phyloP scores from a whole-genome alignment of 1,140 invertebrate genomes.

The Aphis craccivora region DNA sequence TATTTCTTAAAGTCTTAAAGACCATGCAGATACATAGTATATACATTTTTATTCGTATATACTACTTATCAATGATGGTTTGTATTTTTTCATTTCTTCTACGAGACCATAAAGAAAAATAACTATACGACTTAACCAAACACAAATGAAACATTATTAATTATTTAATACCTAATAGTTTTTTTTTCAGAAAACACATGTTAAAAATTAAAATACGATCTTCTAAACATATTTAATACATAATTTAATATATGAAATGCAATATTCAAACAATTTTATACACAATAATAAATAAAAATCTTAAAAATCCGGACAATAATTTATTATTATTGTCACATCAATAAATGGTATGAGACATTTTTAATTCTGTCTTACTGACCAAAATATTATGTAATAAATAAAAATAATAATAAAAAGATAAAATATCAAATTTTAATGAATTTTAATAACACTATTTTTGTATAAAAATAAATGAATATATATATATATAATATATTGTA shows the following conservation, averaged over 20 bases:
- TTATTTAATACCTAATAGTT: too few relatives aligned
- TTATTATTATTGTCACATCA: neutral
- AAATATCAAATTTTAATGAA: constrained; percentile 20
- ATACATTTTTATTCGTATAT: too few relatives aligned
- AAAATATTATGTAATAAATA: constrained; percentile 6
- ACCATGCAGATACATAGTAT: too few relatives aligned
- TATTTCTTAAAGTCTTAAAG: neutral
- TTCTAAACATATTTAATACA: neutral
- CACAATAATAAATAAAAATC: neutral
- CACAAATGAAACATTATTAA: too few relatives aligned
- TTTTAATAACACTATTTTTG: constrained; percentile 18
- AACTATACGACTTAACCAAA: too few relatives aligned
- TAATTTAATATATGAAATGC: neutral
- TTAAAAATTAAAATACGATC: too few relatives aligned
- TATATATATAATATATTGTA: neutral
- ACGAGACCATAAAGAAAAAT: too few relatives aligned
- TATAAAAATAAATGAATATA: constrained; percentile 18
- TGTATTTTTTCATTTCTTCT: too few relatives aligned
- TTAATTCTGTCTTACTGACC: neutral
- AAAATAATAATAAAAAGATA: neutral
- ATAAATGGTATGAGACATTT: neutral
- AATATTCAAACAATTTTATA: too few relatives aligned
- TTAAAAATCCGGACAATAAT: constrained; percentile 1
- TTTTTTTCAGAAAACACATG: too few relatives aligned
- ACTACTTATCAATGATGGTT: too few relatives aligned